Evolutionary conservation across 64 coral and sea anemone species (phyloP), one percentile per base, ranked within the genome.

Genomic region (Porites lutea): DNA sequence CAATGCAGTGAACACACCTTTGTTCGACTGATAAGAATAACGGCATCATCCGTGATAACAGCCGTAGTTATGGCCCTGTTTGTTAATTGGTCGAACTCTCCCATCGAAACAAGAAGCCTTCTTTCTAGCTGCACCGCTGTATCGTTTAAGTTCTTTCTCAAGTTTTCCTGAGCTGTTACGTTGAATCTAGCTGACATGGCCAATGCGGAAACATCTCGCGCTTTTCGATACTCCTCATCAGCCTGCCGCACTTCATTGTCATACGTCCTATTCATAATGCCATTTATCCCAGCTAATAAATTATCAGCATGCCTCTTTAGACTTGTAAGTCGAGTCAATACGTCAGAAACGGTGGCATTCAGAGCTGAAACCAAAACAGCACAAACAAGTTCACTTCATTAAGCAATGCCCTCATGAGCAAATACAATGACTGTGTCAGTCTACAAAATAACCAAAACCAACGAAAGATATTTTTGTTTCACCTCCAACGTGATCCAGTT

Each of bases 1-100:
- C 13, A 47, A 47, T 7, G 48, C n/a, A 20, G 51, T 83, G 2
- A 48, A 27, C 51, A 57, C 74, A 88, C 85, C 85, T 88, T 72
- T 6, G 86, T 76, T 74, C 75, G 69, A 51, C 74, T 88, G 9
- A 92, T 84, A 13, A 92, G 49, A 63, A 45, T 7, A 16, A 70
- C 5, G 11, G 84, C 74, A 4, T 87, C 7, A 19, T 51, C 48
- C 13, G 61, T 79, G 5, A 78, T 3, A 8, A 18, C 37, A 18
- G 70, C 58, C 2, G 87, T 50, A 2, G 48, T 21, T 20, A 54
- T 13, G 48, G 57, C 79, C n/a, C 74, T 44, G 4, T 2, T 13
- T 21, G n/a, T 45, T 48, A 66, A 66, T 3, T 18, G 2, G 8
- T 68, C 22, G 4, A 86, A 78, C 11, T 54, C 21, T 49, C 13